Percentiles rank a stretch among this genome's conserved stretches.
Evolutionary conservation across 2,888 invertebrate species (phyloP).

Genomic region (Cryptosula pallasiana): DNA sequence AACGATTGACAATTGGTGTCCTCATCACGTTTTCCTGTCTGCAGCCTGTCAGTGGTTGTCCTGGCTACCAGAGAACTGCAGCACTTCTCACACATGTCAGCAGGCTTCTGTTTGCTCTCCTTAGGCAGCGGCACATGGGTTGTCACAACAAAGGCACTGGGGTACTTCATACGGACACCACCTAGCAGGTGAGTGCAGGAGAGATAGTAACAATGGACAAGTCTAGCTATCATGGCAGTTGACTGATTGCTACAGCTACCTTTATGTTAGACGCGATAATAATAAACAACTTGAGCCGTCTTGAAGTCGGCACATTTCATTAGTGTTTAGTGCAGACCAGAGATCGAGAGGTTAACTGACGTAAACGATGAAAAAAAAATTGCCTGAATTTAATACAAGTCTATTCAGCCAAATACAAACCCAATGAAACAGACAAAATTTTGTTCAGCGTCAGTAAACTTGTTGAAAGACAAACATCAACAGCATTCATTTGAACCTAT

Average conservation of each 20-base stretch:
- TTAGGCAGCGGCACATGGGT: constrained; percentile 51
- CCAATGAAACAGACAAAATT: too few species aligned
- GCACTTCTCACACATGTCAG: background rate
- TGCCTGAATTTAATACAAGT: too few species aligned
- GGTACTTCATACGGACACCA: constrained; percentile 91
- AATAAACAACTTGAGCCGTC: too few species aligned
- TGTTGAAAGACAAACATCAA: too few species aligned
- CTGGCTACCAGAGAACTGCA: background rate
- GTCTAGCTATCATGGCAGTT: background rate
- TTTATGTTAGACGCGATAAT: background rate
- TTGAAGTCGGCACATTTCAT: too few species aligned
- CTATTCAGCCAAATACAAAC: too few species aligned
- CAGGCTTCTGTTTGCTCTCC: background rate
- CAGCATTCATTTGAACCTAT: too few species aligned
- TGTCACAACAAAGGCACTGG: constrained; percentile 79
- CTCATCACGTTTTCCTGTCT: constrained; percentile 11
- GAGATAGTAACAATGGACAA: background rate
- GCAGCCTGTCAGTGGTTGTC: background rate
- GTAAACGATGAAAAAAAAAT: too few species aligned
- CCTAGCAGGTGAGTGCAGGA: too few species aligned
- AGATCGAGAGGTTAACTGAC: too few species aligned
- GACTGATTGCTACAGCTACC: background rate
- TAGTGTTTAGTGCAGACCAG: too few species aligned
- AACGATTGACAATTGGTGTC: background rate
- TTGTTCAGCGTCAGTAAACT: too few species aligned